phyloP scores from a whole-genome alignment of 2,888 invertebrate species.

The Linnaemya vulpina region DNA sequence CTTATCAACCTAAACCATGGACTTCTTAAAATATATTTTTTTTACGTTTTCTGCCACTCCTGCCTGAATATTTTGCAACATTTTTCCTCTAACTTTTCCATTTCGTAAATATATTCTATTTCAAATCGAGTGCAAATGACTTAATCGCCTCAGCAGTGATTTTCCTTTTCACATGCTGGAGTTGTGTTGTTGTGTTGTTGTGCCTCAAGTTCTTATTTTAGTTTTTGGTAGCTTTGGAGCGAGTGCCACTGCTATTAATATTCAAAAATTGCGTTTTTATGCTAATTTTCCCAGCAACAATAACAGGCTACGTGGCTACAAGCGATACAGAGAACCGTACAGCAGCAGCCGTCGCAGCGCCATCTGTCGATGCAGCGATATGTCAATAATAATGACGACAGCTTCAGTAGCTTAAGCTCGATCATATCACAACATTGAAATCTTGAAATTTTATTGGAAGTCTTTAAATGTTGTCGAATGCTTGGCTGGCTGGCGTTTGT shows the following conservation, averaged over 20 bases:
- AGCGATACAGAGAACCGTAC: constrained; percentile 9
- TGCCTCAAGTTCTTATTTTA: not conserved
- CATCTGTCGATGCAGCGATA: constrained; percentile 80
- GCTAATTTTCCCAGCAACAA: constrained; percentile 78
- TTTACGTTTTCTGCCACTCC: not conserved
- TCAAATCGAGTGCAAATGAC: constrained; percentile 73
- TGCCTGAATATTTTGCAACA: not conserved
- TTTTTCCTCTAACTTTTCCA: constrained; percentile 1
- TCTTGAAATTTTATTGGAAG: constrained; percentile 64
- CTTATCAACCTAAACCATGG: constrained; percentile 25
- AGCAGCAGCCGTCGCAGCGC: constrained; percentile 66
- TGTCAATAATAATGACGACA: constrained; percentile 75
- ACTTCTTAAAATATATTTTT: not conserved
- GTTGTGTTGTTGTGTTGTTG: too few species aligned
- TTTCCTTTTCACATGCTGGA: constrained; percentile 22
- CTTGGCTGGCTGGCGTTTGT: constrained; percentile 40
- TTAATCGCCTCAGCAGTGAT: constrained; percentile 74
- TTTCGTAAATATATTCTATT: constrained; percentile 37
- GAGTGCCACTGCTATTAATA: constrained; percentile 79
- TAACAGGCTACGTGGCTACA: constrained; percentile 13
- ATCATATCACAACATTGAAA: constrained; percentile 73
- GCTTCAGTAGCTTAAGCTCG: constrained; percentile 73
- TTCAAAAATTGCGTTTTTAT: constrained; percentile 83
- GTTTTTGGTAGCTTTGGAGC: constrained; percentile 69
- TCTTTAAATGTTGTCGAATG: constrained; percentile 62